Evolutionary conservation across 2,888 invertebrate genomes (phyloP), one percentile per base, ranked within the genome.

Genomic region (Anaspis maculata): DNA sequence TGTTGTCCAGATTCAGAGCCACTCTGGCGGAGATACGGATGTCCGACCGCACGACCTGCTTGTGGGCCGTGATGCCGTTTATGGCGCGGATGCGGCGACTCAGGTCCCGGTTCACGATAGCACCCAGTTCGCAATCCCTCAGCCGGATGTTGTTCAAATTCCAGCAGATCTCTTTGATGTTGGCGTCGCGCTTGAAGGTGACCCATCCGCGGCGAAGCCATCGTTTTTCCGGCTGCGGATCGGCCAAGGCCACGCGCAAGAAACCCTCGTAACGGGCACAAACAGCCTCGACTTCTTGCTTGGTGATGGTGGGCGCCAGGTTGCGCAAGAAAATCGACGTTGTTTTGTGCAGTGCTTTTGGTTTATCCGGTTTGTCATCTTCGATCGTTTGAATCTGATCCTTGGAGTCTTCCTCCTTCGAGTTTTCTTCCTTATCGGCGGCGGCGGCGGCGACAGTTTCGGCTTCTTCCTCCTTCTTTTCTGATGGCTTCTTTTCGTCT

Each of bases 91-190:
- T 87, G 31, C 97, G 78, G 9, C 96, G 82, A 53, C 90, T 91
- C 42, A 98, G 69, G 69, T 99, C 98, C 11, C 96, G 77, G 69
- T 98, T 99, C 27, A 98, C 91, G 46, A 97, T 92, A 4, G 94
- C 91, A 11, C 91, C 91, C 47, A 95, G 69, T 64, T 95, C 95
- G 61, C 88, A 88, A 55, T 94, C 94, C 42, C 83, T 79, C 43
- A 86, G 69, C 79, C 96, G 75, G 41, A 94, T 89, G 50, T 91
- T 95, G 62, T 96, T 97, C 24, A 99, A 74, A 61, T 90, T 92
- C 96, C 96, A 98, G 67, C 97, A 98, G 47, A 98, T 97, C 61
- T 98, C 97, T 62, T 97, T 97, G 47, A 98, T 97, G 66, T 97
- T 96, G 26, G 97, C 95, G 56, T 91, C 87, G 12, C 95, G 75